These are phyloP conservation scores for Notothenia rossii DNA, from an alignment of 2,113 vertebrate genomes.

Conservation along the genomic window DNA sequence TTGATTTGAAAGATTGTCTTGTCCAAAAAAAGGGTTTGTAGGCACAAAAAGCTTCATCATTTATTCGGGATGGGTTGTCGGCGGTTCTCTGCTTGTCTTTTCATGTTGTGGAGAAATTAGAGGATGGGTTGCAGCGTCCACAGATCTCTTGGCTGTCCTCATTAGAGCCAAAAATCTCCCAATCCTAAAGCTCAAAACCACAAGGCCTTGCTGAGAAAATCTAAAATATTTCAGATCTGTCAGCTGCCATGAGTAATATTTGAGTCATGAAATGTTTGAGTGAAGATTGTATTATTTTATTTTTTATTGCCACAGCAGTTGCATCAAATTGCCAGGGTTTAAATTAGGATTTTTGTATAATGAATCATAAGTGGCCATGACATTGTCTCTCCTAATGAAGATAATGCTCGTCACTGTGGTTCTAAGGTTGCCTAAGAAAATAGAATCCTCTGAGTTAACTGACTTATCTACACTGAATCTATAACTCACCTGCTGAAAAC, in stretches of 20 bases:
- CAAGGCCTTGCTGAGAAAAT: conserved; percentile 6
- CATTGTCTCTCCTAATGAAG: conserved; percentile 52
- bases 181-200: conserved; percentile 40
- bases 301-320: conserved; percentile 36
- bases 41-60: conserved; percentile 53
- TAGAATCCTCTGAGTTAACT: conserved; percentile 48
- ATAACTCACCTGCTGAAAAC: conserved; percentile 63
- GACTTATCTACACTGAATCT: conserved; percentile 50
- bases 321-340: conserved; percentile 28
- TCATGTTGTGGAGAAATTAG: conserved; percentile 64
- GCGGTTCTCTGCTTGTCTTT: conserved; percentile 56
- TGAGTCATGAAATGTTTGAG: conserved; percentile 39
- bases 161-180: conserved; percentile 56
- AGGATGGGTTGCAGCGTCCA: conserved; percentile 43
- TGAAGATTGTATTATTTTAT: conserved; percentile 50
- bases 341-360: conserved; percentile 42
- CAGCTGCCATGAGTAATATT: conserved; percentile 46
- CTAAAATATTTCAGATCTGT: conserved; percentile 46
- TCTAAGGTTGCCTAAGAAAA: conserved; percentile 54
- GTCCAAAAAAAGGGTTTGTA: conserved; percentile 53
- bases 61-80: conserved; percentile 49
- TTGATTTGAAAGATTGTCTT: conserved; percentile 69
- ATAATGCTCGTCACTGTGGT: conserved; percentile 45
- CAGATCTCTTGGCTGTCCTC: conserved; percentile 53
- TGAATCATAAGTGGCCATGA: conserved; percentile 48